Evolutionary conservation across 2,888 invertebrate species (phyloP).

Genomic region (Agrenia bidenticulata): DNA sequence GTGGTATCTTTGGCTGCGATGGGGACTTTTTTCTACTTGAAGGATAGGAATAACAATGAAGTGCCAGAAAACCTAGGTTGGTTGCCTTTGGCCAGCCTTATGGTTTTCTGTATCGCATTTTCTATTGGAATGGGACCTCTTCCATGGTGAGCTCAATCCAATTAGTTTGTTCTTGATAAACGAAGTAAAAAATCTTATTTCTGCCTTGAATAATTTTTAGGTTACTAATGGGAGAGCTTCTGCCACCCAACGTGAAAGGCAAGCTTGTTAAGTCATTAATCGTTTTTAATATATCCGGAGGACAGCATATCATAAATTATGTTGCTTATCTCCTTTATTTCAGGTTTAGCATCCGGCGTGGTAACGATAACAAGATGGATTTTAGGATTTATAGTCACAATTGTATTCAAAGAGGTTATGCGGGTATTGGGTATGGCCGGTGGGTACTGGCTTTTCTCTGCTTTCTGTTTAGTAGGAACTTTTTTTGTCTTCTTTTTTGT

Average conservation of each 20-base stretch:
- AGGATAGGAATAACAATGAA: constrained; percentile 39
- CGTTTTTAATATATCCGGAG: no score
- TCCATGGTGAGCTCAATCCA: constrained; percentile 37
- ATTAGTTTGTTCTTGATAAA: no score
- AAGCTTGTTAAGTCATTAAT: constrained; percentile 1
- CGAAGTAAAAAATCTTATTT: no score
- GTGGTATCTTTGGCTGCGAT: constrained; percentile 68
- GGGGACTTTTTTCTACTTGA: constrained; percentile 70
- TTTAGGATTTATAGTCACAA: constrained; percentile 44
- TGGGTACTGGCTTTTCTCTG: constrained; percentile 45
- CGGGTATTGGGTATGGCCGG: constrained; percentile 31
- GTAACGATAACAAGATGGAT: constrained; percentile 49
- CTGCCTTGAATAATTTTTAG: constrained; percentile 9
- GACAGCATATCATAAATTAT: not conserved
- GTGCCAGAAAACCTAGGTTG: constrained; percentile 62
- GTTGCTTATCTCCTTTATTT: not conserved
- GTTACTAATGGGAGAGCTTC: constrained; percentile 45
- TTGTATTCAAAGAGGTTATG: constrained; percentile 45
- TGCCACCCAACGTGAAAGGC: constrained; percentile 45
- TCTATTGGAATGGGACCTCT: constrained; percentile 70
- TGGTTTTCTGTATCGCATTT: constrained; percentile 76
- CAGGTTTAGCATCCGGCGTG: constrained; percentile 44
- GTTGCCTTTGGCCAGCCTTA: constrained; percentile 72
- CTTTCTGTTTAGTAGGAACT: constrained; percentile 40
- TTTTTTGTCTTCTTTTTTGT: constrained; percentile 28